These are phyloP conservation scores for Netelia virgata DNA, from an alignment of 2,888 invertebrate genomes.

Conservation along the genomic window DNA sequence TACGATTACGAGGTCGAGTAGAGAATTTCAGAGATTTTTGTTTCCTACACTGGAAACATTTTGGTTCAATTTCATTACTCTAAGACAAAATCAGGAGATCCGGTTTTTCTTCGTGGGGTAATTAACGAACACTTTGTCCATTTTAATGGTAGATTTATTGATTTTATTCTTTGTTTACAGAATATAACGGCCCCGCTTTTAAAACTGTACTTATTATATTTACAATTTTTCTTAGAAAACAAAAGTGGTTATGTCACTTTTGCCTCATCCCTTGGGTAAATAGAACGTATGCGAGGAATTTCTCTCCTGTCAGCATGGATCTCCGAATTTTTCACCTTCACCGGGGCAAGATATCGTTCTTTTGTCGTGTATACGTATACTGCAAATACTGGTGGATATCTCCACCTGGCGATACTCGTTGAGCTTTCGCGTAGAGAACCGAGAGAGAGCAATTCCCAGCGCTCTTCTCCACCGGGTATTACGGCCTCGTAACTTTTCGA, in stretches of 20 bases:
- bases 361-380: not conserved
- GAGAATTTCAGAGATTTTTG: too few species aligned
- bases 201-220: too few species aligned
- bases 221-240: not conserved
- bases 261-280: not conserved
- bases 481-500: conserved; percentile 44
- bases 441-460: conserved; percentile 19
- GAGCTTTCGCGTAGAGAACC: not conserved
- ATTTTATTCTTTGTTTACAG: too few species aligned
- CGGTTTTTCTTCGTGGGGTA: too few species aligned
- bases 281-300: not conserved
- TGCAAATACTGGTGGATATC: not conserved
- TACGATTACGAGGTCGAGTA: too few species aligned
- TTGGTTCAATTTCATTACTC: too few species aligned
- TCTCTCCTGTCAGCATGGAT: not conserved
- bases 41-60: too few species aligned
- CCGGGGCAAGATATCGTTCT: not conserved
- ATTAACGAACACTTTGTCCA: too few species aligned
- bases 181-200: too few species aligned
- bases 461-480: conserved; percentile 20
- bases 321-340: not conserved
- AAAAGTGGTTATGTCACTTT: not conserved
- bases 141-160: too few species aligned
- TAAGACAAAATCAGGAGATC: too few species aligned
- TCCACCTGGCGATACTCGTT: not conserved